Conservation (phyloP, 2,888 invertebrate species). For the Coenonympha arcania region DNA sequence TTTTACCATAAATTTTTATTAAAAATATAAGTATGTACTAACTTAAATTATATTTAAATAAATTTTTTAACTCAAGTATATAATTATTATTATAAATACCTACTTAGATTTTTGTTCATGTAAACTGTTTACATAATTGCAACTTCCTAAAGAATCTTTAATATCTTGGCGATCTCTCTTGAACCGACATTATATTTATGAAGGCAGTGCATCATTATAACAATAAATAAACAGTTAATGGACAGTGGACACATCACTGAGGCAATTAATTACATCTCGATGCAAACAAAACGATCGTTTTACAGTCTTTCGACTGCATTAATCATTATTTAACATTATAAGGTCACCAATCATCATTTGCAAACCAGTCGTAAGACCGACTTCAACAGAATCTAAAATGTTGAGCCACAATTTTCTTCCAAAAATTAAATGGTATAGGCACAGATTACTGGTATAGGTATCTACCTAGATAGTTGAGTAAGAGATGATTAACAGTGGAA, state of each 20-base stretch:
- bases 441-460: no score
- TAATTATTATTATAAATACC: neutral
- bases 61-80: no score
- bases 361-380: neutral
- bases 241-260: slow-evolving; percentile 8
- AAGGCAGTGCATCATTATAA: neutral
- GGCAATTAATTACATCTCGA: slow-evolving; percentile 1
- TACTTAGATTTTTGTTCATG: no score
- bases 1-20: no score
- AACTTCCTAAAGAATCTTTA: neutral
- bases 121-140: no score
- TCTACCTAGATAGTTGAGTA: no score
- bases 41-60: no score
- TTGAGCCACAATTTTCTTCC: no score
- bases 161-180: slow-evolving; percentile 9
- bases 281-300: slow-evolving; percentile 3
- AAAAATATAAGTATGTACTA: no score
- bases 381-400: no score
- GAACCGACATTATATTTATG: slow-evolving; percentile 15
- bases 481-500: no score
- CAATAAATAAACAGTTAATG: slow-evolving; percentile 16
- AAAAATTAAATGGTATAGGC: no score
- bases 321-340: slow-evolving; percentile 15
- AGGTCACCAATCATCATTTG: slow-evolving; percentile 2
- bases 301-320: slow-evolving; percentile 14